Percentiles rank a stretch among this genome's conserved stretches.
Conservation (phyloP, 2,797 vertebrate genomes). For the Macropodus opercularis region DNA sequence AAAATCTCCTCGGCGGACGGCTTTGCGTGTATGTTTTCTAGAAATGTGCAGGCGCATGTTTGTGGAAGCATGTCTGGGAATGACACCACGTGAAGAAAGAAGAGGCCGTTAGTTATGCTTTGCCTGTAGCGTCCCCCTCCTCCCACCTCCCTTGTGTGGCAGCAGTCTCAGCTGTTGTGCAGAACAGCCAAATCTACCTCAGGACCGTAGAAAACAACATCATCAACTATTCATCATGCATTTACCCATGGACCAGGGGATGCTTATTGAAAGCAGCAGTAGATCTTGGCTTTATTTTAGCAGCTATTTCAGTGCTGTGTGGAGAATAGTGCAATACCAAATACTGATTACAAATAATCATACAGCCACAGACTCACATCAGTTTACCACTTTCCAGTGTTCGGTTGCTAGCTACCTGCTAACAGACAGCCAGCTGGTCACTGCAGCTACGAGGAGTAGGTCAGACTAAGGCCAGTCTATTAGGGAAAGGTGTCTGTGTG, state of each 20-base stretch:
- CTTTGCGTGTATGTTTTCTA: conserved; percentile 2
- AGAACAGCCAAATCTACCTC: conserved; percentile 17
- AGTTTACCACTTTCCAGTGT: conserved; percentile 17
- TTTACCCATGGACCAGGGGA: conserved; percentile 20
- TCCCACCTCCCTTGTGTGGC: conserved; percentile 18
- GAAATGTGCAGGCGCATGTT: neutral
- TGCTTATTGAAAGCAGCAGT: conserved; percentile 11
- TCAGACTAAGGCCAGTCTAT: conserved; percentile 41
- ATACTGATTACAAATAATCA: no score
- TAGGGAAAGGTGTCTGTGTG: conserved; percentile 30
- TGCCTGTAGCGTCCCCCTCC: neutral
- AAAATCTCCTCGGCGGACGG: conserved; percentile 16
- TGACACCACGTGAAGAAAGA: neutral
- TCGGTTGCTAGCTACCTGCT: conserved; percentile 31
- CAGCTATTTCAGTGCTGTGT: conserved; percentile 21
- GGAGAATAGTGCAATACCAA: neutral
- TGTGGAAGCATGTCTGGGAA: conserved; percentile 1
- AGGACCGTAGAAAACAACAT: conserved; percentile 40
- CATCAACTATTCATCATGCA: conserved; percentile 41
- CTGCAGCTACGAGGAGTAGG: conserved; percentile 44
- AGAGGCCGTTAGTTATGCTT: neutral
- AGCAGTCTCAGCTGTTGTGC: conserved; percentile 47
- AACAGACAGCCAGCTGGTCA: conserved; percentile 53
- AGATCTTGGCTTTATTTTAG: conserved; percentile 17
- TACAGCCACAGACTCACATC: neutral